Conservation (phyloP, 1,140 invertebrate species). For the Drosophila dunni region DNA sequence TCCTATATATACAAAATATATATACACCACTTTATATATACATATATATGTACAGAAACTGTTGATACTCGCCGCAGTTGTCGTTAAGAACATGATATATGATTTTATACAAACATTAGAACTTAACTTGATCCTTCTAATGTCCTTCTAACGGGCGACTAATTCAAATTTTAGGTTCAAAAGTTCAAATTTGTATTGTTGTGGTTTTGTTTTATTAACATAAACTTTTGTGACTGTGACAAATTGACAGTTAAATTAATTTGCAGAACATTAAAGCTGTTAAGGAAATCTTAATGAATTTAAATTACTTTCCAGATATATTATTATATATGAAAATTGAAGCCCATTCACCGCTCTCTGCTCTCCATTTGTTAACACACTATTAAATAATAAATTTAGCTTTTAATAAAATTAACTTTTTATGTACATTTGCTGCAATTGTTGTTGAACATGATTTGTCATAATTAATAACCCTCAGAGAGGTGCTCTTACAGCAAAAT, state of each 20-base stretch:
- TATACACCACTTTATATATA: neutral
- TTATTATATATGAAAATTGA: too few relatives aligned
- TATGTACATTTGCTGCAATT: slow-evolving; percentile 44
- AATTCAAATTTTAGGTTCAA: neutral
- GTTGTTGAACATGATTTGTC: slow-evolving; percentile 63
- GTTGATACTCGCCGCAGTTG: neutral
- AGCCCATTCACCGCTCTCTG: neutral
- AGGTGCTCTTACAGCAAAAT: slow-evolving; percentile 8
- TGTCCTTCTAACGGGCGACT: neutral
- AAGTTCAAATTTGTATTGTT: slow-evolving; percentile 4
- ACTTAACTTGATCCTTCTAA: slow-evolving; percentile 7
- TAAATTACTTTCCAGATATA: too few relatives aligned
- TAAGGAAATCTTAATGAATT: too few relatives aligned
- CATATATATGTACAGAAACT: neutral
- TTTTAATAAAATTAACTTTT: slow-evolving; percentile 65
- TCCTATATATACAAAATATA: slow-evolving; percentile 5
- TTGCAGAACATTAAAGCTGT: neutral
- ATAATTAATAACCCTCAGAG: slow-evolving; percentile 68
- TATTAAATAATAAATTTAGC: slow-evolving; percentile 53
- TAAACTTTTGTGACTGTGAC: neutral
- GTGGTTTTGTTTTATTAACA: neutral
- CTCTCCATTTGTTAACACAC: slow-evolving; percentile 53
- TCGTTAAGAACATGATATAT: slow-evolving; percentile 12
- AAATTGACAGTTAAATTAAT: too few relatives aligned
- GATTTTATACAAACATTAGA: slow-evolving; percentile 9